Evolutionary conservation across 2,113 vertebrate genomes (phyloP).

Genomic region (Malurus elegans): DNA sequence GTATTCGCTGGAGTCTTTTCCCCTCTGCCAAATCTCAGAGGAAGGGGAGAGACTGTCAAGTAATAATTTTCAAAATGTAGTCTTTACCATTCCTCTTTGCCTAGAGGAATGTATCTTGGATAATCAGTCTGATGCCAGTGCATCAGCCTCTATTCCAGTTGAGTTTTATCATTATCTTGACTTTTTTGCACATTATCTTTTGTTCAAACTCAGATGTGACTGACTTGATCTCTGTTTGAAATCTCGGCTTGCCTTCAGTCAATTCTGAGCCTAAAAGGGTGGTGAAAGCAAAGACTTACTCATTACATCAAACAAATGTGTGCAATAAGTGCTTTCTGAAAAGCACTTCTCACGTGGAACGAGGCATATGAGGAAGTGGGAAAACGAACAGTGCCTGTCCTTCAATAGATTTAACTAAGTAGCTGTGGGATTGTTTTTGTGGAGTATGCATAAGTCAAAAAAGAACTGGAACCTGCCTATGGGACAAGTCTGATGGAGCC

Average conservation of each 20-base stretch:
- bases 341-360: not conserved
- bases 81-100: conserved; percentile 11
- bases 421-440: not conserved
- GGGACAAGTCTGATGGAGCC: not conserved
- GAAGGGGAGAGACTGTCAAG: not conserved
- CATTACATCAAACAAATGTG: conserved; percentile 17
- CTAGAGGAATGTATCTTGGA: not conserved
- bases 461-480: not conserved
- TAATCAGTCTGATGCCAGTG: conserved; percentile 6
- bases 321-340: conserved; percentile 6
- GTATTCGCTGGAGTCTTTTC: not conserved
- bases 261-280: conserved; percentile 8
- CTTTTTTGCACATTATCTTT: not conserved
- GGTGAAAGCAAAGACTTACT: conserved; percentile 4
- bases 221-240: conserved; percentile 16
- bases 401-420: not conserved
- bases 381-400: not conserved
- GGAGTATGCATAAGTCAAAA: not conserved
- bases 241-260: conserved; percentile 14
- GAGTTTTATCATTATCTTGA: conserved; percentile 32
- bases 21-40: not conserved
- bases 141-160: not conserved
- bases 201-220: not conserved
- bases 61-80: not conserved
- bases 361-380: not conserved